Conservation (phyloP, 2,888 invertebrate species). For the Leptogaster cylindrica region DNA sequence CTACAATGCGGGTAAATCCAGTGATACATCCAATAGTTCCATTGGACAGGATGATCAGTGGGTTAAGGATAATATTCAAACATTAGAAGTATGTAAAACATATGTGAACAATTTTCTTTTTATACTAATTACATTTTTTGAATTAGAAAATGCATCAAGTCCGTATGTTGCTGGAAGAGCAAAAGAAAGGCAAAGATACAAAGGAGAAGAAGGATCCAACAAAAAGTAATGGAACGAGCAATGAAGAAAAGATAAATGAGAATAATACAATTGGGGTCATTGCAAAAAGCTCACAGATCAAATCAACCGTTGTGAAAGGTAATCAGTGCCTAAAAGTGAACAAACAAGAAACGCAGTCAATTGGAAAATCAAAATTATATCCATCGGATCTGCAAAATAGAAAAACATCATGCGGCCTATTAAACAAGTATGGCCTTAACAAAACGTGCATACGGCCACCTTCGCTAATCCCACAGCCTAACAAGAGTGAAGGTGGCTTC, state of each 20-base stretch:
- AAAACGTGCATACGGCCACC: slow-evolving; percentile 46
- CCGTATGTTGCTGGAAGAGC: slow-evolving; percentile 45
- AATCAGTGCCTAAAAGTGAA: slow-evolving; percentile 22
- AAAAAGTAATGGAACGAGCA: background rate
- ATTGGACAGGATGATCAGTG: slow-evolving; percentile 48
- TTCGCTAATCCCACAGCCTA: slow-evolving; percentile 29
- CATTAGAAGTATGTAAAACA: slow-evolving; percentile 46
- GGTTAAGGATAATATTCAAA: slow-evolving; percentile 49
- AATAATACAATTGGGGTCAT: slow-evolving; percentile 1
- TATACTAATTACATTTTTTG: slow-evolving; percentile 19
- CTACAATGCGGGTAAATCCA: slow-evolving; percentile 37
- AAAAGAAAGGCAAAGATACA: slow-evolving; percentile 47
- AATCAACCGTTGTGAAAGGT: slow-evolving; percentile 1
- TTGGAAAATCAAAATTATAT: slow-evolving; percentile 36
- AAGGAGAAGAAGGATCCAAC: slow-evolving; percentile 39
- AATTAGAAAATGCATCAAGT: slow-evolving; percentile 49
- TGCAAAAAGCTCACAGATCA: slow-evolving; percentile 15
- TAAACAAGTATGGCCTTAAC: slow-evolving; percentile 46
- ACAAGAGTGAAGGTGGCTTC: slow-evolving; percentile 41
- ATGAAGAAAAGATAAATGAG: slow-evolving; percentile 4
- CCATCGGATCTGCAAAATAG: slow-evolving; percentile 31
- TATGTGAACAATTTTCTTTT: background rate
- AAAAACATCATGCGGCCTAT: slow-evolving; percentile 34
- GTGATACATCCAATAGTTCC: slow-evolving; percentile 36
- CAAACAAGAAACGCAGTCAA: slow-evolving; percentile 25